These are phyloP conservation scores for Agriopis aurantiaria DNA, from an alignment of 2,888 invertebrate genomes.

Conservation along the genomic window DNA sequence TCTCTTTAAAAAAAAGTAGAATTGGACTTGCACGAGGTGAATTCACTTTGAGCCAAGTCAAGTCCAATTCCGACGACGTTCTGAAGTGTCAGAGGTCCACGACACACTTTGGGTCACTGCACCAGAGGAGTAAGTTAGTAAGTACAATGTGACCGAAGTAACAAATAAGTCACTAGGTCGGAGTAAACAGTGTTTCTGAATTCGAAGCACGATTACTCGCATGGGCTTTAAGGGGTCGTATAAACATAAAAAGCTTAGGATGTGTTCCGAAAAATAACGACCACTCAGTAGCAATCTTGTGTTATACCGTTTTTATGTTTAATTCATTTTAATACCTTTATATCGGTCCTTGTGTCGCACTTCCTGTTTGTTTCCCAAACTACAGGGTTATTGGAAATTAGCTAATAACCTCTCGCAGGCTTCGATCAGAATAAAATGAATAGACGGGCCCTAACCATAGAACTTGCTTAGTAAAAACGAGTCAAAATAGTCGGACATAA, in stretches of 20 bases:
- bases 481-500: no score
- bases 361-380: background rate
- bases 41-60: no score
- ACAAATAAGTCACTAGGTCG: background rate
- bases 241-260: background rate
- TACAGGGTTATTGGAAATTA: background rate
- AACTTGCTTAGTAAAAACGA: no score
- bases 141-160: background rate
- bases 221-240: slow-evolving; percentile 6
- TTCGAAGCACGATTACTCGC: slow-evolving; percentile 2
- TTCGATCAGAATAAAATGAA: no score
- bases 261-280: slow-evolving; percentile 3
- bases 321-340: slow-evolving; percentile 5
- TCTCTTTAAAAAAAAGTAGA: no score
- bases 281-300: background rate
- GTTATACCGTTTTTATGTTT: background rate
- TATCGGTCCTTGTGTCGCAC: background rate
- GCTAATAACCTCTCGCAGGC: no score
- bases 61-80: no score
- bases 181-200: background rate
- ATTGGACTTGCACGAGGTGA: no score
- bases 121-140: no score
- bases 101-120: no score
- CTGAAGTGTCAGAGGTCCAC: no score
- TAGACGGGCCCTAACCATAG: no score